Base-by-base conservation (phyloP, 2,797 vertebrate species). In the Avahi laniger region DNA sequence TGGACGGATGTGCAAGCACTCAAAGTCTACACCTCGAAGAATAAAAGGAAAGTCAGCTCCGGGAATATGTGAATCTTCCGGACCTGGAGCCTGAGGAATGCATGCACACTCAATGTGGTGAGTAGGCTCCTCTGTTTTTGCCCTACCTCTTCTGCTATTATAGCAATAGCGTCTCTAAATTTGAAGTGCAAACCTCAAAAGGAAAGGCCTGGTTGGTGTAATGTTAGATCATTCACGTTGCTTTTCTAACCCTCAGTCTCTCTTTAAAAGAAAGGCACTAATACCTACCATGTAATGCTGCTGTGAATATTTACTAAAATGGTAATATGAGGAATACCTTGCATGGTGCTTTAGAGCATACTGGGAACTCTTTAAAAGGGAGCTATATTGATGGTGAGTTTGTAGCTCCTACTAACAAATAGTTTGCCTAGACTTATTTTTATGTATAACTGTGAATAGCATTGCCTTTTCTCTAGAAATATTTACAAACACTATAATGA, bases 31-130 rank as follows among this genome's bases (percentile, higher is more conserved):
- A 33, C 12, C 2, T n/a, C 57, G 14, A 35, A 17, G 13, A 33
- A 35, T 35, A 46, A 76, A 61, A 70, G 38, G 18, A 33, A 48
- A 5, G 12, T 84, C 5, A 26, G 33, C 20, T 75, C 30, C 33
- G 24, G 28, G 59, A 83, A 30, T 0, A 2, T 6, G 2, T 3
- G 10, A 50, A 5, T n/a, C 2, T 61, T 20, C 30, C 38, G 22
- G 43, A 14, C 4, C 5, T 9, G 12, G 5, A 28, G 22, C 15
- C 24, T 30, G 6, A 8, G 41, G 35, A 6, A 0, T 6, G 0
- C 1, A 4, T 5, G 30, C 11, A 17, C 7, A 6, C 8, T 67
- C 14, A 0, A 0, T 7, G 24, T 2, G 0, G 24, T 43, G 41
- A 59, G 15, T 24, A 5, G 24, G 8, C 4, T 10, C 12, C 5